These are phyloP conservation scores for Potorous gilbertii DNA, from an alignment of 2,797 vertebrate genomes.

Conservation along the genomic window DNA sequence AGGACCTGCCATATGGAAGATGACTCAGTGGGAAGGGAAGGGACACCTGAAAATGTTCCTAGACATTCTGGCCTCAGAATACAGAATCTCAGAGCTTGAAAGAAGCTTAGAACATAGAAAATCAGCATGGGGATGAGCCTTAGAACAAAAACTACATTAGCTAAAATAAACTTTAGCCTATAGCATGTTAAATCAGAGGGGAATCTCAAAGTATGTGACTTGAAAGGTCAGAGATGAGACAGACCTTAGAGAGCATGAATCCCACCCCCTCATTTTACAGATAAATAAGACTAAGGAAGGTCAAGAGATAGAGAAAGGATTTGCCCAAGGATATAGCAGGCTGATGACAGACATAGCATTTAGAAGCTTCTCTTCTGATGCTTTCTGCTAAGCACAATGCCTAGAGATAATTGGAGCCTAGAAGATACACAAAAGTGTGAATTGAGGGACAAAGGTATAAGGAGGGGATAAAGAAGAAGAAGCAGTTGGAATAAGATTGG, in stretches of 20 bases:
- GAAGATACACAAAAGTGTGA: not conserved
- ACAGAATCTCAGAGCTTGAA: not conserved
- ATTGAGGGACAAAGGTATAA: not conserved
- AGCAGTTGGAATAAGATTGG: not conserved
- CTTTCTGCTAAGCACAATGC: not conserved
- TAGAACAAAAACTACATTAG: not conserved
- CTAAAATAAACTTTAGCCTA: not conserved
- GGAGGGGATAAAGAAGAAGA: not conserved
- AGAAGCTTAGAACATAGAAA: not conserved
- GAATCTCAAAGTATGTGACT: not conserved
- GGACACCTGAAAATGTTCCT: not conserved
- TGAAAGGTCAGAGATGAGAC: not conserved
- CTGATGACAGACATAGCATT: not conserved
- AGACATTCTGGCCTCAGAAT: not conserved
- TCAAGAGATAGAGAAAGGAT: not conserved
- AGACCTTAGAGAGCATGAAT: not conserved
- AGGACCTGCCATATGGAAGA: not conserved
- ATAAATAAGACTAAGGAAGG: not conserved
- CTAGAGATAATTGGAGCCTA: not conserved
- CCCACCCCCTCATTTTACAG: not conserved
- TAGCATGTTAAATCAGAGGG: not conserved
- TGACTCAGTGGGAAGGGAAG: not conserved
- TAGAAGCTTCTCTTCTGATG: not conserved
- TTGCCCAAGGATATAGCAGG: not conserved
- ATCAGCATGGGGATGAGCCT: not conserved